A percentile compares a stretch with the other conserved stretches of the same genome.
Conservation (phyloP, 2,888 invertebrate genomes). For the Hyposoter dolosus region DNA sequence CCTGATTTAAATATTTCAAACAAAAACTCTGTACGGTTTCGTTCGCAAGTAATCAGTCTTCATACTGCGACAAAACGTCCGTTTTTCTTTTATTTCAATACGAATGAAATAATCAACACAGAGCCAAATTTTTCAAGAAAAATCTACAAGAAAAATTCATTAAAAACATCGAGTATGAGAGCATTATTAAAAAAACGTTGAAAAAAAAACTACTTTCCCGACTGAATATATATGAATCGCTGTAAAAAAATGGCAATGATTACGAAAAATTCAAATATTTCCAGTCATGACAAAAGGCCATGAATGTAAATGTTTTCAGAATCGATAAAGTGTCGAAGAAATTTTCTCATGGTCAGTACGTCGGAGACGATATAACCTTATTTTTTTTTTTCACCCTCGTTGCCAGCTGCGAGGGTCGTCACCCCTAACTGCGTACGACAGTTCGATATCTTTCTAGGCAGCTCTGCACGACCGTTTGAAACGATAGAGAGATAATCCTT, state of each 20-base stretch:
- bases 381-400: constrained; percentile 34
- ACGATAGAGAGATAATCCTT: constrained; percentile 18
- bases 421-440: constrained; percentile 43
- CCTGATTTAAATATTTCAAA: not conserved
- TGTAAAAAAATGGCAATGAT: not conserved
- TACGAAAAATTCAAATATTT: not conserved
- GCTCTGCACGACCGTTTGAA: not conserved
- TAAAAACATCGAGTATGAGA: not conserved
- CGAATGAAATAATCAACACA: not conserved
- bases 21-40: not conserved
- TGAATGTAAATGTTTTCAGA: constrained; percentile 10
- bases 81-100: not conserved
- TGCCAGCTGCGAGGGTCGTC: constrained; percentile 46
- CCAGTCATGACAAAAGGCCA: not conserved
- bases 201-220: not conserved
- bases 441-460: constrained; percentile 36
- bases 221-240: not conserved
- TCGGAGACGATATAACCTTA: constrained; percentile 38
- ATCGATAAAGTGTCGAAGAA: constrained; percentile 56
- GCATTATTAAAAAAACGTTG: not conserved
- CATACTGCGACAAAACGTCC: not conserved
- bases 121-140: not conserved
- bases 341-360: constrained; percentile 36
- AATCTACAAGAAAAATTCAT: not conserved
- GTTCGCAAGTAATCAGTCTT: not conserved